These are phyloP conservation scores for Phalacrocorax carbo DNA, from an alignment of 2,113 vertebrate species.

Conservation along the genomic window DNA sequence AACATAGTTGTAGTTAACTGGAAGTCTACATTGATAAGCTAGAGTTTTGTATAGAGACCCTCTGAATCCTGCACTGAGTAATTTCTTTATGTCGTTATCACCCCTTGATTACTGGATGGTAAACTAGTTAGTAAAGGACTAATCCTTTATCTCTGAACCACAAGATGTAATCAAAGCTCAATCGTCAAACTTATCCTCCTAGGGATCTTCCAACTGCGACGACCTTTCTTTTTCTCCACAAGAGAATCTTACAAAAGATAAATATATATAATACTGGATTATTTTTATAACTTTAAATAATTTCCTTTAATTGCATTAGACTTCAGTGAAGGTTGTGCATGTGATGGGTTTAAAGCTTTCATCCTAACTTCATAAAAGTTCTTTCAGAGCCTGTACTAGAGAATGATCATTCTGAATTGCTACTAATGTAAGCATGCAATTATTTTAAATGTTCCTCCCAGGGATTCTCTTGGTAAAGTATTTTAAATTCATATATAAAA, in stretches of 20 bases:
- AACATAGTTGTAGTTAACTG: not conserved
- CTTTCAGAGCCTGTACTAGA: slow-evolving; percentile 13
- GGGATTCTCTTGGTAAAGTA: slow-evolving; percentile 57
- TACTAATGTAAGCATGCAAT: slow-evolving; percentile 50
- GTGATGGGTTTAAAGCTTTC: slow-evolving; percentile 37
- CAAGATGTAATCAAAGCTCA: not conserved
- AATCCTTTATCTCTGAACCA: not conserved
- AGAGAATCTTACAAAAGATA: not conserved
- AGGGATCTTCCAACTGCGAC: not conserved
- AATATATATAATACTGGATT: not conserved
- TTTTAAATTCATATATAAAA: slow-evolving; percentile 70
- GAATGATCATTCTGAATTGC: slow-evolving; percentile 3
- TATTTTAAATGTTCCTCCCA: slow-evolving; percentile 64
- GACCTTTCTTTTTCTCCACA: not conserved
- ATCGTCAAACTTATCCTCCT: not conserved
- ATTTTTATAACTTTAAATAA: slow-evolving; percentile 29
- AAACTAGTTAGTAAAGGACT: not conserved
- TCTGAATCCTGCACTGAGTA: not conserved
- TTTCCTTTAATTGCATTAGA: slow-evolving; percentile 23
- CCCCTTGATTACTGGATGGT: not conserved
- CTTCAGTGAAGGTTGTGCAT: slow-evolving; percentile 21
- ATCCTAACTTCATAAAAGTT: slow-evolving; percentile 39
- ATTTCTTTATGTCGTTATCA: not conserved
- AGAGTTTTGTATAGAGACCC: not conserved
- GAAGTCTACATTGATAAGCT: not conserved